Evolutionary conservation across 1,140 invertebrate genomes (phyloP).

Genomic region (Diprion similis): DNA sequence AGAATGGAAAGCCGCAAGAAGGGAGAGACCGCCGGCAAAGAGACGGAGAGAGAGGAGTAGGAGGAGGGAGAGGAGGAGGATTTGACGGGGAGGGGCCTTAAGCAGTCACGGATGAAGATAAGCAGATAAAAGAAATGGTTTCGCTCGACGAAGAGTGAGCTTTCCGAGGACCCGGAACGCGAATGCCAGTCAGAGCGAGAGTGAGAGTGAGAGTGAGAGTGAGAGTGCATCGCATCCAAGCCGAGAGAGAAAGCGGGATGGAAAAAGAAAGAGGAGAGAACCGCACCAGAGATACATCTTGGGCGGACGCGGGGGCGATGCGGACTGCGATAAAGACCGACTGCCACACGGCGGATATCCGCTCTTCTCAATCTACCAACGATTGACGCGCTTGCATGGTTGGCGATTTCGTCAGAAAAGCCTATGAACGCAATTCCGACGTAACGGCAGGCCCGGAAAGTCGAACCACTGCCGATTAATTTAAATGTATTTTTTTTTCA

Average conservation of each 20-base stretch:
- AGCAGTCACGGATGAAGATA: slow-evolving; percentile 31
- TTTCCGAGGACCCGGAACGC: background rate
- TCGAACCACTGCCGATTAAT: too few relatives aligned
- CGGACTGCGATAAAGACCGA: background rate
- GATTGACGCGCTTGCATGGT: background rate
- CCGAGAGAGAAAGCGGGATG: background rate
- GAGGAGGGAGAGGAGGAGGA: slow-evolving; percentile 17
- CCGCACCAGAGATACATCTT: slow-evolving; percentile 1
- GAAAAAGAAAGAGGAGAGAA: background rate
- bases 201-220: too few relatives aligned
- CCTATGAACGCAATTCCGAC: background rate
- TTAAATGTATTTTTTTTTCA: too few relatives aligned
- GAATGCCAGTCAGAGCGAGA: background rate
- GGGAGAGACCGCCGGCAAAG: slow-evolving; percentile 15
- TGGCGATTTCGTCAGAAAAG: background rate
- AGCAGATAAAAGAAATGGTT: slow-evolving; percentile 31
- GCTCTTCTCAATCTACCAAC: background rate
- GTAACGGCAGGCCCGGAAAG: too few relatives aligned
- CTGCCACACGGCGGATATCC: background rate
- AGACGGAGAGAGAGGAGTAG: slow-evolving; percentile 19
- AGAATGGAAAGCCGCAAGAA: slow-evolving; percentile 40
- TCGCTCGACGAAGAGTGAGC: background rate
- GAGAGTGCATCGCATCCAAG: background rate
- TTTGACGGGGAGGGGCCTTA: slow-evolving; percentile 10
- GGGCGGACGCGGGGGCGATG: slow-evolving; percentile 2